Percentiles rank a stretch among this genome's conserved stretches.
Evolutionary conservation across 2,797 vertebrate genomes (phyloP).

Genomic region (Limosa lapponica): DNA sequence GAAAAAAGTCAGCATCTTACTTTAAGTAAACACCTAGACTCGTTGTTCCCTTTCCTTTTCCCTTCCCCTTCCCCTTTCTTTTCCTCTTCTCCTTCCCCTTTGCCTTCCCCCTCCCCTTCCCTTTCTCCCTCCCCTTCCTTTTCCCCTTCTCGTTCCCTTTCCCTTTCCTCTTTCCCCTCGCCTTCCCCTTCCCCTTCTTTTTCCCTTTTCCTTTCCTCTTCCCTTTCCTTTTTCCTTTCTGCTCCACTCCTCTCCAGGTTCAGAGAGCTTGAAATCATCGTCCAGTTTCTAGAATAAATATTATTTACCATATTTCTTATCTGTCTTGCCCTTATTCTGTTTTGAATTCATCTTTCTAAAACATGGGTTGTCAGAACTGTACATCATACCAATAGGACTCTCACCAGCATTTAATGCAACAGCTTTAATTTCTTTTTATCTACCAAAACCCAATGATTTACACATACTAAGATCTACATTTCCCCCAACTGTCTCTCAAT

Average conservation of each 20-base stretch:
- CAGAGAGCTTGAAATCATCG: neutral
- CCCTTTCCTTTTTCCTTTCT: too few species aligned
- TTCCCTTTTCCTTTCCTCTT: neutral
- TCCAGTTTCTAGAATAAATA: neutral
- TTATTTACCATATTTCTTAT: neutral
- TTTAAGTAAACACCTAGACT: neutral
- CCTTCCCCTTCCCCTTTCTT: neutral
- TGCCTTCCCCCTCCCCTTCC: too few species aligned
- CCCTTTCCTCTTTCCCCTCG: too few species aligned
- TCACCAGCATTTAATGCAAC: neutral
- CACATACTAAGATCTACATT: neutral
- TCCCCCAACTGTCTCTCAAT: neutral
- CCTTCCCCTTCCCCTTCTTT: neutral
- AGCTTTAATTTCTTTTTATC: neutral
- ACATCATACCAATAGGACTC: neutral
- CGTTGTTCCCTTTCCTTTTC: neutral
- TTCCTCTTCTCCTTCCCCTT: too few species aligned
- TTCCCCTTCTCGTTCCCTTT: neutral
- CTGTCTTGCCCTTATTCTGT: neutral
- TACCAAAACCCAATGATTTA: neutral
- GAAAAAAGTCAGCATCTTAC: neutral
- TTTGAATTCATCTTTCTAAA: neutral
- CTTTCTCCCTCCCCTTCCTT: too few species aligned
- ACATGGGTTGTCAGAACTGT: neutral
- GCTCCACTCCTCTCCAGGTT: neutral